Evolutionary conservation across 2,113 vertebrate genomes (phyloP).

Genomic region (Nothoprocta pentlandii): DNA sequence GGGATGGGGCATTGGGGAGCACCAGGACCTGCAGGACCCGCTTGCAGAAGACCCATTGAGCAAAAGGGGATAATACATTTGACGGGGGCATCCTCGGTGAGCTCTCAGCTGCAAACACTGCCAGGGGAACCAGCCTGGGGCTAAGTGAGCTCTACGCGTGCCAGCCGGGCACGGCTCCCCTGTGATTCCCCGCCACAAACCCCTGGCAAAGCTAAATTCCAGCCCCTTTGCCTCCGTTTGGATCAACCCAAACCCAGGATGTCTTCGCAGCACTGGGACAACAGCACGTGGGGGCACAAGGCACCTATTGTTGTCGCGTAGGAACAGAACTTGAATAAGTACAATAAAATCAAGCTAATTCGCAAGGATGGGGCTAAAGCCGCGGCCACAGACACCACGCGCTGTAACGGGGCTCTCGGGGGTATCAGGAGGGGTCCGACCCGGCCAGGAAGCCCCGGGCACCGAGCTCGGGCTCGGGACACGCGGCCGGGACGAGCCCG

Average conservation of each 20-base stretch:
- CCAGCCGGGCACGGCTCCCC: neutral
- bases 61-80: too few species aligned
- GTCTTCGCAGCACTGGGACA: fast-evolving
- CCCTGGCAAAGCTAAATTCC: fast-evolving
- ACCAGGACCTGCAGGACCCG: neutral
- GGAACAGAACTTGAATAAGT: fast-evolving
- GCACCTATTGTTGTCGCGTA: too few species aligned
- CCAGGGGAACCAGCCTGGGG: neutral
- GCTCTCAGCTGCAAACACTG: too few species aligned
- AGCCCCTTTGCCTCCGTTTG: fast-evolving
- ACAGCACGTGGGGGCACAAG: fast-evolving
- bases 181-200: neutral
- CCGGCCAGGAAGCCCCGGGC: neutral
- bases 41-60: neutral
- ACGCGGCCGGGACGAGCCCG: too few species aligned
- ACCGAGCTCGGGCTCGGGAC: too few species aligned
- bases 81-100: too few species aligned
- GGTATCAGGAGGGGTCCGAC: fast-evolving
- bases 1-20: neutral
- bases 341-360: too few species aligned
- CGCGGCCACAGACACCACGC: fast-evolving
- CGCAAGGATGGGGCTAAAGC: neutral
- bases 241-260: fast-evolving
- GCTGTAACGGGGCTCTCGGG: too few species aligned
- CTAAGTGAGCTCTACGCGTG: fast-evolving